Conservation (phyloP, 2,888 invertebrate genomes). For the Xestia c-nigrum region DNA sequence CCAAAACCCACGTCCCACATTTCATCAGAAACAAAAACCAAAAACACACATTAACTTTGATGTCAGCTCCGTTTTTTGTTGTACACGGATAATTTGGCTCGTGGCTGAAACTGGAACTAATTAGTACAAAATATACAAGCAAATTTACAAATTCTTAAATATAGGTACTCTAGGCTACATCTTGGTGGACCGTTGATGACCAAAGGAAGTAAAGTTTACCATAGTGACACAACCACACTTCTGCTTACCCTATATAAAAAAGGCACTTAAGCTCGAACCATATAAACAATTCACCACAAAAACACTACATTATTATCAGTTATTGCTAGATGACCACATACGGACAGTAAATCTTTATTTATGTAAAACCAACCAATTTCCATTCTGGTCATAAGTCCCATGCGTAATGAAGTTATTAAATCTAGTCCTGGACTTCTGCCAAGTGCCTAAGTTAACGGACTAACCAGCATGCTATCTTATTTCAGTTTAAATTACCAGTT, state of each 20-base stretch:
- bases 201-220: neutral
- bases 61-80: neutral
- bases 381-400: constrained; percentile 40
- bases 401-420: constrained; percentile 37
- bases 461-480: constrained; percentile 1
- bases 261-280: neutral
- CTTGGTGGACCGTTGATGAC: too few relatives aligned
- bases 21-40: neutral
- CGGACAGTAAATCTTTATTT: constrained; percentile 20
- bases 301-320: constrained; percentile 8
- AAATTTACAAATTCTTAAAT: too few relatives aligned
- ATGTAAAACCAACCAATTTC: constrained; percentile 41
- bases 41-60: neutral
- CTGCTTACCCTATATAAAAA: neutral
- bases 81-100: too few relatives aligned
- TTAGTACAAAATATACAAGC: too few relatives aligned
- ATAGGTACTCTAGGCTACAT: neutral
- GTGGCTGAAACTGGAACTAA: too few relatives aligned
- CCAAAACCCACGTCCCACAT: neutral
- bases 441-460: constrained; percentile 1
- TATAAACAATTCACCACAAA: constrained; percentile 17
- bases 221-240: neutral
- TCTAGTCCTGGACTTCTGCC: constrained; percentile 38
- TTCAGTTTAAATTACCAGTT: neutral
- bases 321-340: constrained; percentile 5